phyloP scores from a whole-genome alignment of 2,113 vertebrate genomes.

The Laticauda laticaudata region DNA sequence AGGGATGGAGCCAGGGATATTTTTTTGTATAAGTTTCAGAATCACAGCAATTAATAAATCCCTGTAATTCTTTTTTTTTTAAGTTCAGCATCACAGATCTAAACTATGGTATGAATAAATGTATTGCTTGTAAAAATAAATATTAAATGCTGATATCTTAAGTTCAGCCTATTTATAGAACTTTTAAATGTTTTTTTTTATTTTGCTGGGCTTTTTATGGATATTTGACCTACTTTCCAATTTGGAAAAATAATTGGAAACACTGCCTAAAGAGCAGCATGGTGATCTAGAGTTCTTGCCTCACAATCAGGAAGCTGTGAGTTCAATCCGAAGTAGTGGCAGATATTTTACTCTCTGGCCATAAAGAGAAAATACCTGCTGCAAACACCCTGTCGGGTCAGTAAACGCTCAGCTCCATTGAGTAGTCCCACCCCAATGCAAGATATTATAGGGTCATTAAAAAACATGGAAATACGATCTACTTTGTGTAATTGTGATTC shows the following conservation, averaged over 20 bases:
- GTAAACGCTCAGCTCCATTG: neutral
- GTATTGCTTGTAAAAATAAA: neutral
- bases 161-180: neutral
- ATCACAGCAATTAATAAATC: neutral
- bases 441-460: neutral
- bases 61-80: neutral
- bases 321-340: neutral
- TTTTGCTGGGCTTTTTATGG: neutral
- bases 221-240: neutral
- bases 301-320: neutral
- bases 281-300: neutral
- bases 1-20: neutral
- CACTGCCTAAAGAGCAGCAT: neutral
- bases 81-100: neutral
- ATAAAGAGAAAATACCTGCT: neutral
- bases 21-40: neutral
- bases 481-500: neutral
- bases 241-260: neutral
- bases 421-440: neutral
- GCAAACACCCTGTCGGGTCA: neutral
- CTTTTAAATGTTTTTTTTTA: constrained; percentile 5
- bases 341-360: neutral
- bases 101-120: neutral
- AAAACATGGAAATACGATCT: neutral
- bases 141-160: neutral